These are phyloP conservation scores for Microcebus jonahi DNA, from an alignment of 2,113 vertebrate genomes.

Conservation along the genomic window DNA sequence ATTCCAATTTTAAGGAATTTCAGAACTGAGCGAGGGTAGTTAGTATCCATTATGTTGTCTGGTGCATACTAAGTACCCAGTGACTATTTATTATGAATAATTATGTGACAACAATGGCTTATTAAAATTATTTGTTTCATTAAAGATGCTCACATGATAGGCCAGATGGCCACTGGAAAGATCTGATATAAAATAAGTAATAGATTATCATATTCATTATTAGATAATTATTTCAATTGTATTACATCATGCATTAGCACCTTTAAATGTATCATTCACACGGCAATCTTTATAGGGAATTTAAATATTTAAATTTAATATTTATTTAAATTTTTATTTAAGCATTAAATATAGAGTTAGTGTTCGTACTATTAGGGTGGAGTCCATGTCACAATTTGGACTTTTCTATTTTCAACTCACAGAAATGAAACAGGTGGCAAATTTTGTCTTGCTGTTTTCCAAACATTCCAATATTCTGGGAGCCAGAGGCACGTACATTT, in stretches of 20 bases:
- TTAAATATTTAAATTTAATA: slow-evolving; percentile 26
- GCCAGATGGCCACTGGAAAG: slow-evolving; percentile 1
- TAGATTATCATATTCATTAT: background rate
- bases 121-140: background rate
- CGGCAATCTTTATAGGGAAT: background rate
- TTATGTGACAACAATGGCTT: slow-evolving; percentile 3
- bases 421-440: background rate
- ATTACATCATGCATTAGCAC: background rate
- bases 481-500: background rate
- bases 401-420: background rate
- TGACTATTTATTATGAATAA: background rate
- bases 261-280: background rate
- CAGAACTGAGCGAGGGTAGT: background rate
- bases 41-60: background rate
- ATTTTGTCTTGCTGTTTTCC: background rate
- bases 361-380: background rate
- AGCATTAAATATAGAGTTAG: background rate
- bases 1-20: background rate
- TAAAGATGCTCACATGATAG: background rate
- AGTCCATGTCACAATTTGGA: background rate
- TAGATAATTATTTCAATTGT: background rate
- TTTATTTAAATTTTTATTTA: background rate
- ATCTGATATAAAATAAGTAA: slow-evolving; percentile 25
- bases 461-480: background rate
- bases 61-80: background rate